Evolutionary conservation across 2,797 vertebrate species (phyloP), one percentile per base, ranked within the genome.

Genomic region (Fistularia commersonii): DNA sequence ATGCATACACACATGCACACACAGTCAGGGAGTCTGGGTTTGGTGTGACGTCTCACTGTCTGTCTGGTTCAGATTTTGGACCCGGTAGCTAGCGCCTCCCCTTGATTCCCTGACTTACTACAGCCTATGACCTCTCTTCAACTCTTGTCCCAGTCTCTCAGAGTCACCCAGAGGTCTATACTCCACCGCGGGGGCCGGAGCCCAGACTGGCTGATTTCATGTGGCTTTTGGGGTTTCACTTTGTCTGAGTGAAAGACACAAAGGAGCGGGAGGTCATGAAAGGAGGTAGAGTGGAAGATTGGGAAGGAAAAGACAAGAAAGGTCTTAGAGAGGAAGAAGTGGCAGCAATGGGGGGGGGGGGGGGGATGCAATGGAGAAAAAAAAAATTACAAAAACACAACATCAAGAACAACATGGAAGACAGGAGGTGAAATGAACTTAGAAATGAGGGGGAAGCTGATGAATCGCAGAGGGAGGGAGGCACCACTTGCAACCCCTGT

Each of bases 41-140:
- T 75, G 59, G 54, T 61, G 63, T 84, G 82, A 88, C 81, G 75
- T 85, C 72, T 79, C 68, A 41, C 76, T 77, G 70, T 80, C 83
- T 83, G 76, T 80, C 83, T 83, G 76, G 72, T 79, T 74, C 68
- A 74, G 63, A 72, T 76, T 72, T 66, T 36, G 44, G 62, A 69
- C 63, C 63, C 15, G 48, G 51, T 61, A 43, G 74, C 61, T 34
- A 64, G 54, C 62, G 1, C 65, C 80, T 57, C 74, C 69, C 64
- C 54, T 38, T 12, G 6, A 65, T 48, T 59, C n/a, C 45, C 48
- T 34, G 35, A 49, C 61, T 45, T 47, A 6, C 48, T 42, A 48
- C 23, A 40, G 32, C 48, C 52, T 7, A 42, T 41, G 51, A 42
- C 56, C 65, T 57, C 61, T 60, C 69, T 70, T 76, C 48, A 54